Base-by-base conservation (phyloP, 1,140 invertebrate genomes). In the Amphibalanus amphitrite region DNA sequence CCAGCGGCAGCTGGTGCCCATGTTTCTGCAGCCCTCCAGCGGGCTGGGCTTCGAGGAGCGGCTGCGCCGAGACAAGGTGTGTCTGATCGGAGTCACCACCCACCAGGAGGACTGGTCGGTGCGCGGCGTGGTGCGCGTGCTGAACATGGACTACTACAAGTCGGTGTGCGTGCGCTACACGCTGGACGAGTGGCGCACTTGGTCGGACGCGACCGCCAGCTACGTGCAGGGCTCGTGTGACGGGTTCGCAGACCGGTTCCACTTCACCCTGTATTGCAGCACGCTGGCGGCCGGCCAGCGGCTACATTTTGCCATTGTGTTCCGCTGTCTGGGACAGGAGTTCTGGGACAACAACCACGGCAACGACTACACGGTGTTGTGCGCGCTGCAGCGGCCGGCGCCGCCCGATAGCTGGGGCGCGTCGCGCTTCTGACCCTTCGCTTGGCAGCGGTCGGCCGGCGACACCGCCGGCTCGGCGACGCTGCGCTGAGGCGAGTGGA, bases 101-200 rank as follows among this genome's bases (percentile, higher is more conserved):
- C 85, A 86, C 33, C 88, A 91, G 73, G 84, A 84, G 30, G 85
- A 90, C 64, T 76, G 82, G 72, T 88, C 86, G n/a, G 86, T 97
- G n/a, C 86, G 86, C 23, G 93, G 93, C 23, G 86, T 88, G 0
- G 89, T 96, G 3, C 84, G 93, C 29, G 94, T 97, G 15, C 82
- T 91, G 65, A 97, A 97, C 80, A 79, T 97, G 67, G 89, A 92
- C 78, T 97, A 90, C 80, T 87, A 96, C 77, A 97, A 98, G 82
- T 88, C 86, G 29, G 92, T 97, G 23, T 86, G 89, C 75, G 85
- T 96, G 65, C 84, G 94, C 67, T 95, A 94, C 79, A 89, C 90
- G 0, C 83, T 90, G 74, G 91, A 96, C 79, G 84, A 86, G 28
- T 98, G 94, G 95, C 83, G 84, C 71, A 90, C 86, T 33, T 92